phyloP scores from a whole-genome alignment of 2,888 invertebrate genomes.

The Melieria picta region DNA sequence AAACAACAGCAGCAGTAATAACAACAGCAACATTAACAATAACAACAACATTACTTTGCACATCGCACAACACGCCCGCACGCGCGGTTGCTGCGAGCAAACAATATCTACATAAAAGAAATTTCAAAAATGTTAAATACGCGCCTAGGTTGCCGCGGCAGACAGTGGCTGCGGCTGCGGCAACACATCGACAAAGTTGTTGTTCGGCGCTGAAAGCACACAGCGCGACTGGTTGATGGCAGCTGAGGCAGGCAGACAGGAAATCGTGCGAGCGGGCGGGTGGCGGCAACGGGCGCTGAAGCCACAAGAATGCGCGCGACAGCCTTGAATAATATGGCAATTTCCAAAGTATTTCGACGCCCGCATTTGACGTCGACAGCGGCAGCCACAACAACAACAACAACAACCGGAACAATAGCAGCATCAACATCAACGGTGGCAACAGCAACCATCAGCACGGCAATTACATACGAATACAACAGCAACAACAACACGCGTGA shows the following conservation, averaged over 20 bases:
- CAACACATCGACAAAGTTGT: slow-evolving; percentile 1
- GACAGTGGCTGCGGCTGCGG: background rate
- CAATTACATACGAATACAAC: too few species aligned
- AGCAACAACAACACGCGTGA: too few species aligned
- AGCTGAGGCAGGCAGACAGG: background rate
- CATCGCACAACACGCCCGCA: background rate
- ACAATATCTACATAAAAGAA: background rate
- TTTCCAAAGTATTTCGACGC: slow-evolving; percentile 23
- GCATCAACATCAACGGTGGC: too few species aligned
- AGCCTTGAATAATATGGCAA: slow-evolving; percentile 28
- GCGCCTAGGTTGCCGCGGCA: slow-evolving; percentile 1
- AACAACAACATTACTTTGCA: background rate
- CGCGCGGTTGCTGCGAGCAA: background rate
- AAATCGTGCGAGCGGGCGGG: background rate
- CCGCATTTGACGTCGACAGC: background rate
- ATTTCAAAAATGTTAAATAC: slow-evolving; percentile 11
- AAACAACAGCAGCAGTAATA: slow-evolving; percentile 9
- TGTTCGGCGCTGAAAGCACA: background rate
- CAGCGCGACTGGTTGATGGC: background rate
- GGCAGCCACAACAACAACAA: too few species aligned
- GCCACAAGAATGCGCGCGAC: slow-evolving; percentile 25
- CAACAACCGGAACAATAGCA: too few species aligned
- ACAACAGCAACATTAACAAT: slow-evolving; percentile 1
- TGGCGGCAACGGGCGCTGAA: background rate
- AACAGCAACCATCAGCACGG: too few species aligned